phyloP scores from a whole-genome alignment of 2,797 vertebrate genomes.

The Enteromius paludinosus region DNA sequence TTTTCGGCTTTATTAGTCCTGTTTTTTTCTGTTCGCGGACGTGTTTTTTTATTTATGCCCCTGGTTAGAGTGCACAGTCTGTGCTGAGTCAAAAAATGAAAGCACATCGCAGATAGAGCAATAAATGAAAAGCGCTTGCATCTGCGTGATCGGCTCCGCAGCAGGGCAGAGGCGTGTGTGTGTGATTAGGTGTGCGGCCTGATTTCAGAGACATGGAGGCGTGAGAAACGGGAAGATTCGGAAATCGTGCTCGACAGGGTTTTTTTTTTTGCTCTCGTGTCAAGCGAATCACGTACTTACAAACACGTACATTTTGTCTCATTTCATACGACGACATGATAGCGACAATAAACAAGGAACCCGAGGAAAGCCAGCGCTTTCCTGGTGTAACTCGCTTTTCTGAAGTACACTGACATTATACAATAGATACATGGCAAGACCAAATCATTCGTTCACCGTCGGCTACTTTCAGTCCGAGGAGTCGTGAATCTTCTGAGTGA shows the following conservation, averaged over 20 bases:
- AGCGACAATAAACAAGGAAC: conserved; percentile 63
- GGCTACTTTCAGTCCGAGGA: conserved; percentile 54
- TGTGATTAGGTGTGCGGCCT: conserved; percentile 53
- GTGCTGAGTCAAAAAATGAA: conserved; percentile 68
- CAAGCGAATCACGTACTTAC: conserved; percentile 53
- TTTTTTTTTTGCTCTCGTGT: conserved; percentile 42
- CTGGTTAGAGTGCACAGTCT: conserved; percentile 62
- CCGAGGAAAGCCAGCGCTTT: conserved; percentile 23
- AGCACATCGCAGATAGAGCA: conserved; percentile 66
- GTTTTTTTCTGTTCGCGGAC: conserved; percentile 40
- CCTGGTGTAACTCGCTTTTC: conserved; percentile 38
- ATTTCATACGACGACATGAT: conserved; percentile 59
- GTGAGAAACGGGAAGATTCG: conserved; percentile 56
- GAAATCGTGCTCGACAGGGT: conserved; percentile 48
- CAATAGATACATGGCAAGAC: conserved; percentile 53
- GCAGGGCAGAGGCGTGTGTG: conserved; percentile 45
- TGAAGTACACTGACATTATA: conserved; percentile 52
- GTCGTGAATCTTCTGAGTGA: conserved; percentile 42
- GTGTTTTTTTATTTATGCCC: conserved; percentile 59
- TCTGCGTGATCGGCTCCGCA: conserved; percentile 55
- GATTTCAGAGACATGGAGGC: conserved; percentile 53
- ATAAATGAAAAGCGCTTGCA: conserved; percentile 73
- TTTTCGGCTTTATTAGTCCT: conserved; percentile 71
- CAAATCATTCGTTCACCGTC: conserved; percentile 49
- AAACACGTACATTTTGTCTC: conserved; percentile 44